Evolutionary conservation across 2,113 vertebrate genomes (phyloP).

Genomic region (Addax nasomaculatus): DNA sequence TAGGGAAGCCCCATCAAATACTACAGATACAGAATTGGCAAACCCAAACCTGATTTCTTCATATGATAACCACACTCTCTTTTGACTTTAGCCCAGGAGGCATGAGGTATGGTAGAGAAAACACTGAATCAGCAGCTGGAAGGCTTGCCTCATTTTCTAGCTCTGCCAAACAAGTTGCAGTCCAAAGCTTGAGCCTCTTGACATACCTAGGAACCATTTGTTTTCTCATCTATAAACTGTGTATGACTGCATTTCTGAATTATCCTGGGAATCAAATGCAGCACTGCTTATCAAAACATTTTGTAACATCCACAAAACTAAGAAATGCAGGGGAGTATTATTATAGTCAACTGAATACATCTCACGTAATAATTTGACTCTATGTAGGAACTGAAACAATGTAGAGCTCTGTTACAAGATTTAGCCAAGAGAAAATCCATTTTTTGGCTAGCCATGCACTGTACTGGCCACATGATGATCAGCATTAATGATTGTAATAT

Average conservation of each 20-base stretch:
- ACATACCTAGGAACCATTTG: constrained; percentile 33
- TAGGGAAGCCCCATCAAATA: background rate
- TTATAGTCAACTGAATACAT: background rate
- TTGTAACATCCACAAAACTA: background rate
- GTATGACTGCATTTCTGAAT: background rate
- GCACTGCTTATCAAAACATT: background rate
- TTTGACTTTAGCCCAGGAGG: background rate
- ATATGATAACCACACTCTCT: background rate
- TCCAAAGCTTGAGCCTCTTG: background rate
- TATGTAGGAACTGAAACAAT: background rate
- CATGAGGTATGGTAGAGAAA: background rate
- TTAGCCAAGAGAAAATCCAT: constrained; percentile 23
- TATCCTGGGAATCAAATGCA: background rate
- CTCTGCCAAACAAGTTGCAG: background rate
- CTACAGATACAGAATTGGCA: background rate
- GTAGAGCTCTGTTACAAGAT: background rate
- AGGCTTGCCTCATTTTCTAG: background rate
- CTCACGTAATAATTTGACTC: background rate
- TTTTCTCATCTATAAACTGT: background rate
- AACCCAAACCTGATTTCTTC: background rate
- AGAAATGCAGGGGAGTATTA: background rate
- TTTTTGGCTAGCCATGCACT: background rate
- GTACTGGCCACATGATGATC: background rate
- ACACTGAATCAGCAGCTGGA: background rate
- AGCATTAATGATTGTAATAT: background rate